Percentiles rank a stretch among this genome's conserved stretches.
Conservation (phyloP, 2,797 vertebrate genomes). For the Falco biarmicus region DNA sequence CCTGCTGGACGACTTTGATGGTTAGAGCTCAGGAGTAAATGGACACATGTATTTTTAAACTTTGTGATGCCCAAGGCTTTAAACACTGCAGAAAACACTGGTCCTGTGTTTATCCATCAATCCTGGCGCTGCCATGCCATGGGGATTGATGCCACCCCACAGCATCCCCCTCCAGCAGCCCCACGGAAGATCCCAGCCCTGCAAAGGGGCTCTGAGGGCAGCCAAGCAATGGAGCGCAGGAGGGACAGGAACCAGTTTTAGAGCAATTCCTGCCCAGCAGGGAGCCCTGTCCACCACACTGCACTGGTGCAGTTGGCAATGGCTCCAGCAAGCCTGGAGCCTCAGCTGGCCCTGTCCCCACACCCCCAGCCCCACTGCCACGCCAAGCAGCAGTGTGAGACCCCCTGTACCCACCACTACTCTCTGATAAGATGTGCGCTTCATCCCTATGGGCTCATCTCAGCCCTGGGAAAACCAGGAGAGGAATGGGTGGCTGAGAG, state of each 20-base stretch:
- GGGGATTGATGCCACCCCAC: not conserved
- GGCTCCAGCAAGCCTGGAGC: not conserved
- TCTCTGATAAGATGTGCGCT: not conserved
- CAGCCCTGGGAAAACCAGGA: not conserved
- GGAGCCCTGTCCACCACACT: not conserved
- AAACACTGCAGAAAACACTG: not conserved
- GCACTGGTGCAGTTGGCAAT: not conserved
- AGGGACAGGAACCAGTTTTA: not conserved
- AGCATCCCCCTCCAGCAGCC: not conserved
- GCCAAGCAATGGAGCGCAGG: not conserved
- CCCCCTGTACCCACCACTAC: not conserved
- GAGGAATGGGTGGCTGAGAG: not conserved
- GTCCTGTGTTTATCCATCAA: not conserved
- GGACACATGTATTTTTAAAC: not conserved
- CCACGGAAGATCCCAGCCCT: rapidly evolving
- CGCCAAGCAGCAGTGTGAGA: not conserved
- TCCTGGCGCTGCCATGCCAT: not conserved
- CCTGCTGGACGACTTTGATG: conserved; percentile 2
- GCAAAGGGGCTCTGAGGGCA: not conserved
- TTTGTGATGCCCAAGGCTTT: rapidly evolving
- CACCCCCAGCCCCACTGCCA: not conserved
- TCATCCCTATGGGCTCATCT: rapidly evolving
- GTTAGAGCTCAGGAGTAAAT: not conserved
- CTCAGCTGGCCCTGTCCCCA: not conserved
- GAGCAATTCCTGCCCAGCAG: not conserved